Conservation (phyloP, 2,113 vertebrate genomes). For the Cynopterus brachyotis region DNA sequence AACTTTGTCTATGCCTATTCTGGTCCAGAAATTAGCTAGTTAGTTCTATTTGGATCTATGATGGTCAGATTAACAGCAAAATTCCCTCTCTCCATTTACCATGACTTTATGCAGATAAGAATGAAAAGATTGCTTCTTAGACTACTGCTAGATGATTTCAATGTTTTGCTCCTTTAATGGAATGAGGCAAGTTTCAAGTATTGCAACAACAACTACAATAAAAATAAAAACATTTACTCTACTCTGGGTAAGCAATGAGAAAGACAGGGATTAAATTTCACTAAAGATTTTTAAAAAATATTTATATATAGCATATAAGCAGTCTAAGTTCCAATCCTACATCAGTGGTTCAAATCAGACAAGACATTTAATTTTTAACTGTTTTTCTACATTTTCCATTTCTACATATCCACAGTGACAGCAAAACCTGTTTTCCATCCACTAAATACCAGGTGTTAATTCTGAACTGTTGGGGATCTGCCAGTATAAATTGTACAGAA, state of each 20-base stretch:
- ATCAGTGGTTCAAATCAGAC: slow-evolving; percentile 30
- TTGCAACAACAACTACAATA: background rate
- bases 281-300: background rate
- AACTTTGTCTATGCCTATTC: slow-evolving; percentile 30
- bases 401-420: slow-evolving; percentile 5
- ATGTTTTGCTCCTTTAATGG: background rate
- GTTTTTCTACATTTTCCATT: slow-evolving; percentile 23
- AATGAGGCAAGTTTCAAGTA: background rate
- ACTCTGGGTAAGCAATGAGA: background rate
- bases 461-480: slow-evolving; percentile 32
- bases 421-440: slow-evolving; percentile 37
- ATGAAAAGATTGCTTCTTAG: background rate
- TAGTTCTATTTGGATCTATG: background rate
- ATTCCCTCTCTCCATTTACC: background rate
- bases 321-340: background rate
- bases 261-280: background rate
- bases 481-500: slow-evolving; percentile 38
- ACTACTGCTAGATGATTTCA: background rate
- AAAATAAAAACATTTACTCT: background rate
- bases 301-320: background rate
- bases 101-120: background rate
- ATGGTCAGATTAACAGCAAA: slow-evolving; percentile 2
- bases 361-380: slow-evolving; percentile 1
- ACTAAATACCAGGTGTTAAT: slow-evolving; percentile 57
- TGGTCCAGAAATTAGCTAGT: slow-evolving; percentile 36